Evolutionary conservation across 2,113 vertebrate genomes (phyloP).

Genomic region (Sorex araneus): DNA sequence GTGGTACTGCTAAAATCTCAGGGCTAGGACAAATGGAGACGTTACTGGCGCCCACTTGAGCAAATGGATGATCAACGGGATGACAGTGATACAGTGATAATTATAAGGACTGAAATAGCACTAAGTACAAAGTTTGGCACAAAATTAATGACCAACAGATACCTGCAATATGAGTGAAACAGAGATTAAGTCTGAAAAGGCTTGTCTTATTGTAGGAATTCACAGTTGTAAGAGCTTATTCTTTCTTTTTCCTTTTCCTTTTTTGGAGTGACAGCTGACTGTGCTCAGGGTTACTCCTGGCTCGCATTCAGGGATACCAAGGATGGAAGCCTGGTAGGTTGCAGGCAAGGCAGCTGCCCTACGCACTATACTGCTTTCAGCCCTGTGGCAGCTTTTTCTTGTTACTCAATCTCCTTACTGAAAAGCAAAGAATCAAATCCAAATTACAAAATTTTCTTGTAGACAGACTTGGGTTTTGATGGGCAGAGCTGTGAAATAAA

Average conservation of each 20-base stretch:
- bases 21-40: too few relatives aligned
- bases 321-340: neutral
- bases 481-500: neutral
- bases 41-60: too few relatives aligned
- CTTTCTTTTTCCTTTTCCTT: too few relatives aligned
- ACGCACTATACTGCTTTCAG: neutral
- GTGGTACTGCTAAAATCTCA: too few relatives aligned
- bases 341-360: too few relatives aligned
- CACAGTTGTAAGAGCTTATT: neutral
- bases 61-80: too few relatives aligned
- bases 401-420: neutral
- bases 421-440: neutral
- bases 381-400: neutral
- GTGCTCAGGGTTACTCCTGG: too few relatives aligned
- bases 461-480: neutral
- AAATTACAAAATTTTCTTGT: constrained; percentile 1
- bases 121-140: neutral
- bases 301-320: too few relatives aligned
- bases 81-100: too few relatives aligned
- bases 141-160: neutral
- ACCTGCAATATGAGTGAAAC: constrained; percentile 6
- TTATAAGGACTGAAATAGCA: neutral
- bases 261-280: too few relatives aligned
- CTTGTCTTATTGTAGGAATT: neutral
- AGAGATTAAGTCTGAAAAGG: constrained; percentile 9